phyloP scores from a whole-genome alignment of 2,113 vertebrate species.

The Synodontis membranacea region DNA sequence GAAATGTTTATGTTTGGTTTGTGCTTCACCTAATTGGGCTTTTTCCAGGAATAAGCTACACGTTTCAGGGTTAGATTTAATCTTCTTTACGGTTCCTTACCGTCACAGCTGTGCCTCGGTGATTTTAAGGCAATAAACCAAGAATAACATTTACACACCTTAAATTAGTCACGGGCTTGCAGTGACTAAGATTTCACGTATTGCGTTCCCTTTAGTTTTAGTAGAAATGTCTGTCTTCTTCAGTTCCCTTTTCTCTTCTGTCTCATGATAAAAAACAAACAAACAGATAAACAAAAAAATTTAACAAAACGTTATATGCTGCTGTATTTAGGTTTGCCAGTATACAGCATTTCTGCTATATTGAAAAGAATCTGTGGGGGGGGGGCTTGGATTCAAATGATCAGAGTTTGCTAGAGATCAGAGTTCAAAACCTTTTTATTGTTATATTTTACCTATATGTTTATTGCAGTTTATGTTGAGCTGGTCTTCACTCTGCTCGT shows the following conservation, averaged over 20 bases:
- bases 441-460: background rate
- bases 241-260: background rate
- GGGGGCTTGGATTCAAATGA: background rate
- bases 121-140: background rate
- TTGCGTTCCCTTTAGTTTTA: background rate
- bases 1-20: background rate
- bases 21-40: background rate
- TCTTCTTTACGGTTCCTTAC: background rate
- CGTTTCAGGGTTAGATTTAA: background rate
- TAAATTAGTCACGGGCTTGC: background rate
- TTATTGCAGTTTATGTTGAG: slow-evolving; percentile 18
- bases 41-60: background rate
- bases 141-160: background rate
- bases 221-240: background rate
- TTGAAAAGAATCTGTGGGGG: no score
- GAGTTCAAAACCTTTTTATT: no score
- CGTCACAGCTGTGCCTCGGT: background rate
- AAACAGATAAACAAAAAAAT: background rate
- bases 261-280: background rate
- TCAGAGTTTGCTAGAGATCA: no score
- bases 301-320: background rate
- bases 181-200: background rate
- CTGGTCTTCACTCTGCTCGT: slow-evolving; percentile 10
- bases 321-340: background rate
- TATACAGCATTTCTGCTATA: background rate